Evolutionary conservation across 2,888 invertebrate species (phyloP).

Genomic region (Orthosia cruda): DNA sequence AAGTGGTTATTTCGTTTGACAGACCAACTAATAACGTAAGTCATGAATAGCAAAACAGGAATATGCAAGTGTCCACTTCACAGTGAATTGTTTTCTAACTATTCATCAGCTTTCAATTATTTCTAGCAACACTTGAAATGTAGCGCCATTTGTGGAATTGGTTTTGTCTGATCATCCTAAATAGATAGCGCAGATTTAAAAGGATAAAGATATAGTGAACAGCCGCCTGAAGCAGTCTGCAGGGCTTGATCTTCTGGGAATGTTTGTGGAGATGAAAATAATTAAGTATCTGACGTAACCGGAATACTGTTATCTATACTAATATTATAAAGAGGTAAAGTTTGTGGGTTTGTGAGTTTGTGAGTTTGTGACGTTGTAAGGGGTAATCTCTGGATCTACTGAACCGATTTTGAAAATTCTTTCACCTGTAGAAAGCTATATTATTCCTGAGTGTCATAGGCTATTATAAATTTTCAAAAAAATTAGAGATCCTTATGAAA

Average conservation of each 20-base stretch:
- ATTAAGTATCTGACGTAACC: neutral
- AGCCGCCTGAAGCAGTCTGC: slow-evolving; percentile 4
- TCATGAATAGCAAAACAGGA: slow-evolving; percentile 14
- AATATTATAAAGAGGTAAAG: too few species aligned
- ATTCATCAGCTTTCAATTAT: slow-evolving; percentile 40
- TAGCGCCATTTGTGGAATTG: slow-evolving; percentile 42
- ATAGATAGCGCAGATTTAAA: slow-evolving; percentile 47
- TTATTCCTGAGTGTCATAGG: too few species aligned
- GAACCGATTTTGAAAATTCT: too few species aligned
- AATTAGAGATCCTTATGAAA: too few species aligned
- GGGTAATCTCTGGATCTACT: too few species aligned
- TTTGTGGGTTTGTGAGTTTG: too few species aligned
- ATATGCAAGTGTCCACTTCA: slow-evolving; percentile 17
- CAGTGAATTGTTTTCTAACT: slow-evolving; percentile 29
- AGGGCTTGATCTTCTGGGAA: slow-evolving; percentile 14
- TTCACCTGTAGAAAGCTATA: too few species aligned
- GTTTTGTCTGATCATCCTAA: slow-evolving; percentile 50
- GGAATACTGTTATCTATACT: neutral
- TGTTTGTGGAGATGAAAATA: slow-evolving; percentile 15
- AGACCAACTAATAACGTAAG: slow-evolving; percentile 8
- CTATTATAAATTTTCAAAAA: too few species aligned
- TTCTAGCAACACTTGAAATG: slow-evolving; percentile 42
- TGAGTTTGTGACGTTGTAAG: too few species aligned
- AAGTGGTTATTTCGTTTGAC: slow-evolving; percentile 12
- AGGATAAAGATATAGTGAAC: slow-evolving; percentile 9